Evolutionary conservation across 2,888 invertebrate species (phyloP).

Genomic region (Bembecia ichneumoniformis): DNA sequence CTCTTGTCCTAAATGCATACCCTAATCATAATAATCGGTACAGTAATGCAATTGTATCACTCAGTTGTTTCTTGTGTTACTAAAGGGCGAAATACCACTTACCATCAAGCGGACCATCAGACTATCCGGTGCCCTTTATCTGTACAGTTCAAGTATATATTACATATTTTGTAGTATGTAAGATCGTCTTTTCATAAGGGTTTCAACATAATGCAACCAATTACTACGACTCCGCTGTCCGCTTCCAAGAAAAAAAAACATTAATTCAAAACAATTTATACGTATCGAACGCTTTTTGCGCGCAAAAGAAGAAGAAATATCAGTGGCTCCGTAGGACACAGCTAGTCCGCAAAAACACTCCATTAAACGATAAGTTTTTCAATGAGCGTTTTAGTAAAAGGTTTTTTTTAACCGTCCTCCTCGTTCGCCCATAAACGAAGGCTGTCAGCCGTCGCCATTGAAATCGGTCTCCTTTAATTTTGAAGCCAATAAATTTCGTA

Average conservation of each 20-base stretch:
- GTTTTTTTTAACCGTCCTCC: constrained; percentile 33
- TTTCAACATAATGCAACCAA: constrained; percentile 1
- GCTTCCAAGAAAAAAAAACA: no score
- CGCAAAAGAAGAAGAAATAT: constrained; percentile 3
- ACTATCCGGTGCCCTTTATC: no score
- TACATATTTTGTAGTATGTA: no score
- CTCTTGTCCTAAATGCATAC: no score
- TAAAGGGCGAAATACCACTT: no score
- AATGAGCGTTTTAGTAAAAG: constrained; percentile 28
- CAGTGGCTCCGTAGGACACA: constrained; percentile 14
- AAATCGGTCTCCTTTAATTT: constrained; percentile 70
- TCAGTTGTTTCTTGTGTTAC: no score
- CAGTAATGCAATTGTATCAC: no score
- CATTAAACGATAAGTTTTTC: constrained; percentile 46
- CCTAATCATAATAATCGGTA: no score
- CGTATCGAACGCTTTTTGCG: background rate
- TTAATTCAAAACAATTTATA: background rate
- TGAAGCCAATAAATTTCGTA: constrained; percentile 68
- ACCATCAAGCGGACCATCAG: no score
- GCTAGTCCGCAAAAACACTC: constrained; percentile 27
- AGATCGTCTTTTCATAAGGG: background rate
- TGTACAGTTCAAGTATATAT: no score
- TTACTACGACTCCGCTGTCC: no score
- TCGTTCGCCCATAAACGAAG: constrained; percentile 51
- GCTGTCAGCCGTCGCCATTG: constrained; percentile 61